These are phyloP conservation scores for Nerophis lumbriciformis DNA, from an alignment of 2,113 vertebrate species.

Conservation along the genomic window DNA sequence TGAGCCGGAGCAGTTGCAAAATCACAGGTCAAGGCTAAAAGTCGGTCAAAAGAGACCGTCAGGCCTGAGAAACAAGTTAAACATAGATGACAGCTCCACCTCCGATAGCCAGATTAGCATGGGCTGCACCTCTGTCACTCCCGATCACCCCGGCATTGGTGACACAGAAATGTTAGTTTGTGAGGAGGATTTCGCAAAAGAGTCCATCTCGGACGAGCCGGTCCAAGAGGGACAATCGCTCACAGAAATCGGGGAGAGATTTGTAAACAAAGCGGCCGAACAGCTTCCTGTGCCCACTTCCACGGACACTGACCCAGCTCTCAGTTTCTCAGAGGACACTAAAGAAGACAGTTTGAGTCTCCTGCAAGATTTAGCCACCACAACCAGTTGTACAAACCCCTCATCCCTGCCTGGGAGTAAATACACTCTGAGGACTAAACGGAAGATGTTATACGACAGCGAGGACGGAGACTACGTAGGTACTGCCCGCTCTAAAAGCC, in stretches of 20 bases:
- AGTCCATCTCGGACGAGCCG: conserved; percentile 9
- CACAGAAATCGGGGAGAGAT: conserved; percentile 6
- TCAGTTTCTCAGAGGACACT: conserved; percentile 34
- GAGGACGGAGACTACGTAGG: conserved; percentile 82
- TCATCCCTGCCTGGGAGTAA: conserved; percentile 88
- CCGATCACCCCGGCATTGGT: conserved; percentile 19
- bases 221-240: neutral
- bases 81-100: conserved; percentile 39
- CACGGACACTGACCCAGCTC: conserved; percentile 8
- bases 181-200: conserved; percentile 4
- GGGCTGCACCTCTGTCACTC: conserved; percentile 13
- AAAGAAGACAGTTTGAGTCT: conserved; percentile 34
- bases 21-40: conserved; percentile 81
- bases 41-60: conserved; percentile 72
- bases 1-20: conserved; percentile 71
- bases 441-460: conserved; percentile 83
- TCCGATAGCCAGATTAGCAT: conserved; percentile 34
- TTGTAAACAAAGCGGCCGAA: conserved; percentile 21
- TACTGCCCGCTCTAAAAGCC: conserved; percentile 73
- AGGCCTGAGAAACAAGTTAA: conserved; percentile 61
- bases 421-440: conserved; percentile 88
- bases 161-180: conserved; percentile 31
- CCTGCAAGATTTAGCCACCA: conserved; percentile 60
- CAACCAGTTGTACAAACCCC: conserved; percentile 72
- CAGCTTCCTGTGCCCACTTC: conserved; percentile 2